These are phyloP conservation scores for Brachionus rotundiformis DNA, from an alignment of 1,140 invertebrate species.

Conservation along the genomic window DNA sequence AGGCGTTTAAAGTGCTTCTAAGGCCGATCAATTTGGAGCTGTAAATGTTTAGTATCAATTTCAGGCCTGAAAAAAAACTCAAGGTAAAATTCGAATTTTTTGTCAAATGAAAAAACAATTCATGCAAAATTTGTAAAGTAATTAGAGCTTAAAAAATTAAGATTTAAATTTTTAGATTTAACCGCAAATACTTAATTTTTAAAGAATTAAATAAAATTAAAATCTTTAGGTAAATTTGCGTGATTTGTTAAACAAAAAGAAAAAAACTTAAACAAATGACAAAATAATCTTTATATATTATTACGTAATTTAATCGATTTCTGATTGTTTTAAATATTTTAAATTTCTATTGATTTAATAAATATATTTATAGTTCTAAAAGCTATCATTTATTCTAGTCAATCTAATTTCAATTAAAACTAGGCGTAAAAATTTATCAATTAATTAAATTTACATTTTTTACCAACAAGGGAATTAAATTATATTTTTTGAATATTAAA, in stretches of 20 bases:
- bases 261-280: background rate
- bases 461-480: background rate
- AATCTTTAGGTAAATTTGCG: too few relatives aligned
- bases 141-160: conserved; percentile 16
- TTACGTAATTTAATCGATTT: conserved; percentile 22
- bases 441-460: conserved; percentile 1
- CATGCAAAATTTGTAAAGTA: background rate
- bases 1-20: background rate
- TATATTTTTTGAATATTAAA: background rate
- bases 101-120: background rate
- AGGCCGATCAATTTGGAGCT: background rate
- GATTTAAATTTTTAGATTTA: background rate
- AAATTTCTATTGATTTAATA: too few relatives aligned
- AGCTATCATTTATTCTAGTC: background rate
- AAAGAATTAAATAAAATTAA: too few relatives aligned
- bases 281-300: conserved; percentile 7
- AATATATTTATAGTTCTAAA: too few relatives aligned
- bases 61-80: background rate
- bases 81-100: background rate
- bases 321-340: background rate
- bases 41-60: conserved; percentile 11
- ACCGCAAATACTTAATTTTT: too few relatives aligned
- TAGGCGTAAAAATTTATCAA: background rate
- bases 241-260: too few relatives aligned
- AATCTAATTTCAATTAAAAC: background rate